phyloP scores from a whole-genome alignment of 2,113 vertebrate species.

The rat (Rattus norvegicus) region DNA sequence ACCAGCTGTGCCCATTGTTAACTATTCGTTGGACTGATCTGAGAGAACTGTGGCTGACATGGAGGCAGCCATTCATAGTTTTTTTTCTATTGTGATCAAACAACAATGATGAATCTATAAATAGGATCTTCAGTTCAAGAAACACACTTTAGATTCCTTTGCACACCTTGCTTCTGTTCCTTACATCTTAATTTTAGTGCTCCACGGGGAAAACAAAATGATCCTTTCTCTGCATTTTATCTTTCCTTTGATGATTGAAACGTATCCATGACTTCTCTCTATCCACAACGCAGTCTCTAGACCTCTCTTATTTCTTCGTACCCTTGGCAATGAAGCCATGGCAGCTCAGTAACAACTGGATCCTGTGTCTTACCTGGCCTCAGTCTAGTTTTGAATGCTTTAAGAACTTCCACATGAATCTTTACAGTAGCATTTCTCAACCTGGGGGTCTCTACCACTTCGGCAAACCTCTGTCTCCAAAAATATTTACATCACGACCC shows the following conservation, averaged over 20 bases:
- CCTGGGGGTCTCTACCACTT: not conserved
- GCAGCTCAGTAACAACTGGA: too few relatives aligned
- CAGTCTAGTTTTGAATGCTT: not conserved
- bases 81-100: not conserved
- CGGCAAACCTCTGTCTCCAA: not conserved
- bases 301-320: not conserved
- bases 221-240: not conserved
- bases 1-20: not conserved
- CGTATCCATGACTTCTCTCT: not conserved
- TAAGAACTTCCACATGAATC: not conserved
- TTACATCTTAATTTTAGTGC: not conserved
- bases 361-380: not conserved
- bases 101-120: too few relatives aligned
- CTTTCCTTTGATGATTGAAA: not conserved
- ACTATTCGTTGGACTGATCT: not conserved
- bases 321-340: too few relatives aligned
- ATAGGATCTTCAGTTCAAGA: not conserved
- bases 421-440: not conserved
- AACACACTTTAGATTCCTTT: not conserved
- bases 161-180: not conserved
- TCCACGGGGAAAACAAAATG: not conserved
- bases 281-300: too few relatives aligned
- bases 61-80: accelerated
- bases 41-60: not conserved
- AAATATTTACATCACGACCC: not conserved